phyloP scores from a whole-genome alignment of 2,113 vertebrate genomes.

The human (Homo sapiens) region GRCh38 chr20:42295001-42295500 shows the following conservation, averaged over 20 bases:
- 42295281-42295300: not conserved
- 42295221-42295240: not conserved
- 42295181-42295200: not conserved
- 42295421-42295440: not conserved
- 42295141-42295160: not conserved
- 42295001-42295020: not conserved
- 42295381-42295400: not conserved
- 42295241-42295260: not conserved
- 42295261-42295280: not conserved
- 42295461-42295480: not conserved
- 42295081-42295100: not conserved
- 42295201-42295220: not conserved
- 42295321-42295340: not conserved
- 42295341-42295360: not conserved
- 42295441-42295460: not conserved
- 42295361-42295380: not conserved
- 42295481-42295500: not conserved
- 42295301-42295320: not conserved
- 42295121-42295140: not conserved
- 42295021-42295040: not conserved
- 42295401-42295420: not conserved
- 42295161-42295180: not conserved
- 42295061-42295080: not conserved
- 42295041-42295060: not conserved
- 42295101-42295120: not conserved